Conservation (phyloP, 2,113 vertebrate species). For the Brachionichthys hirsutus region DNA sequence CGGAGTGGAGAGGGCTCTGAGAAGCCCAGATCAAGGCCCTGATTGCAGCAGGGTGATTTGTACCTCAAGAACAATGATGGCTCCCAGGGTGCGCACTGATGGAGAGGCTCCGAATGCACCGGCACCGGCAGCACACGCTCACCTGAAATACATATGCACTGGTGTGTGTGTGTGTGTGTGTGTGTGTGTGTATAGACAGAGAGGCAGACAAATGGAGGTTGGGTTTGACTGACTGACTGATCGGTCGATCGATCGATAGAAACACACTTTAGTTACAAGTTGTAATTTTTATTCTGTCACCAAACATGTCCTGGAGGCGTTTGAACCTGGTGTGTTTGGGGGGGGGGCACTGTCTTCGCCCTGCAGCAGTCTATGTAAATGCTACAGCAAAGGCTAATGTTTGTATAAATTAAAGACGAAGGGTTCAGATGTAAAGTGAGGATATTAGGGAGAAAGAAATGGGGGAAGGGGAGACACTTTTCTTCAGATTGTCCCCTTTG, state of each 20-base stretch:
- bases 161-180: constrained; percentile 49
- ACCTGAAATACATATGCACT: constrained; percentile 56
- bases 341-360: constrained; percentile 51
- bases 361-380: constrained; percentile 64
- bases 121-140: constrained; percentile 42
- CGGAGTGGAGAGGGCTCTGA: constrained; percentile 74
- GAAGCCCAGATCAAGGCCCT: constrained; percentile 66
- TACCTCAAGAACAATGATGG: constrained; percentile 75
- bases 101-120: constrained; percentile 53
- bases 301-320: constrained; percentile 59
- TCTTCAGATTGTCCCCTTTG: constrained; percentile 69
- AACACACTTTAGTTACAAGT: constrained; percentile 20
- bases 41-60: constrained; percentile 81
- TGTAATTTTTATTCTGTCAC: constrained; percentile 51
- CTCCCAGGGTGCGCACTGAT: constrained; percentile 73
- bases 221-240: no score
- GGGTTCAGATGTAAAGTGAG: constrained; percentile 73
- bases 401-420: constrained; percentile 57
- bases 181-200: not conserved
- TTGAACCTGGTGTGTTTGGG: constrained; percentile 74
- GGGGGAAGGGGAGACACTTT: not conserved
- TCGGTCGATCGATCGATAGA: no score
- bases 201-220: no score
- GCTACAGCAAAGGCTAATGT: constrained; percentile 59
- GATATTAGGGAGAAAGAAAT: constrained; percentile 38